Evolutionary conservation across 2,888 invertebrate species (phyloP), one percentile per base, ranked within the genome.

Genomic region (Drosophila nr. medialis): DNA sequence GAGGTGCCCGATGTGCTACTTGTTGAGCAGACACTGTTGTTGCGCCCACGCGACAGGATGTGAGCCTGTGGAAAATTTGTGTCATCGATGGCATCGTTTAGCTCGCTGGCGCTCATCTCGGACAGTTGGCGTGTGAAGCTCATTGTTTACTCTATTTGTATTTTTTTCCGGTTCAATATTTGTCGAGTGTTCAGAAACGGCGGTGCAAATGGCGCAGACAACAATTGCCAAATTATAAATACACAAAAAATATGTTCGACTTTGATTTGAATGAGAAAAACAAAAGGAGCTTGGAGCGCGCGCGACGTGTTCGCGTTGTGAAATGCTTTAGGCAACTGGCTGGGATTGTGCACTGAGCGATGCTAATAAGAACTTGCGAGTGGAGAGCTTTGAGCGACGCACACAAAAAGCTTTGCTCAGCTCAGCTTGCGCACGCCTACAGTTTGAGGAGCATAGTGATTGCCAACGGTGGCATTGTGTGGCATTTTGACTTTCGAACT

Each of bases 61-160:
- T 93, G 93, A 48, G 93, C 91, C 81, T 93, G 92, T 21, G 93
- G 93, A 77, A 93, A 93, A 75, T 93, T 93, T 11, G 93, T 93
- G 79, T 93, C 93, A 64, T 93, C 93, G 64, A 93, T 93, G 72
- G 93, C 93, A 67, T 92, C 92, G 79, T 93, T 93, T 40, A 93
- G 81, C 74, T 93, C 93, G 80, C 92, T 93, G 77, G 92, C 92
- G 77, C 92, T 92, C 90, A 93, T 90, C 80, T 92, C 92, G 36
- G 92, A 92, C 36, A 92, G 81, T 85, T 92, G 92, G 45, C 92
- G 92, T 75, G 91, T 92, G 74, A 92, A 92, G 77, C 84, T 92
- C 90, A 91, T 91, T 34, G 2, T 59, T 27, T 18, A 36, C 38
- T 50, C 2, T 7, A 40, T 15, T 42, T 29, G n/a, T 38, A 49